Evolutionary conservation across 2,113 vertebrate genomes (phyloP).

Genomic region (human (Homo sapiens)): GRCh38 chr13:74840001-74840500

Average conservation of each 20-base stretch:
- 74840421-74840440: background rate
- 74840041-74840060: background rate
- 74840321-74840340: background rate
- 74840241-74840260: background rate
- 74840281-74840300: background rate
- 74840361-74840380: background rate
- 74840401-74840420: background rate
- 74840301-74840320: background rate
- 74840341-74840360: background rate
- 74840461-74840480: background rate
- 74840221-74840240: background rate
- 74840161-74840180: background rate
- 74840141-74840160: background rate
- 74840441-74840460: background rate
- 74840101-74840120: background rate
- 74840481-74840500: background rate
- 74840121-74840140: background rate
- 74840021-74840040: background rate
- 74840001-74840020: background rate
- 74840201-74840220: background rate
- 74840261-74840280: background rate
- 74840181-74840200: background rate
- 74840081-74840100: background rate
- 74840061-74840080: background rate
- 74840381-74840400: background rate